Evolutionary conservation across 2,888 invertebrate species (phyloP).

Genomic region (Xylocampa areola): DNA sequence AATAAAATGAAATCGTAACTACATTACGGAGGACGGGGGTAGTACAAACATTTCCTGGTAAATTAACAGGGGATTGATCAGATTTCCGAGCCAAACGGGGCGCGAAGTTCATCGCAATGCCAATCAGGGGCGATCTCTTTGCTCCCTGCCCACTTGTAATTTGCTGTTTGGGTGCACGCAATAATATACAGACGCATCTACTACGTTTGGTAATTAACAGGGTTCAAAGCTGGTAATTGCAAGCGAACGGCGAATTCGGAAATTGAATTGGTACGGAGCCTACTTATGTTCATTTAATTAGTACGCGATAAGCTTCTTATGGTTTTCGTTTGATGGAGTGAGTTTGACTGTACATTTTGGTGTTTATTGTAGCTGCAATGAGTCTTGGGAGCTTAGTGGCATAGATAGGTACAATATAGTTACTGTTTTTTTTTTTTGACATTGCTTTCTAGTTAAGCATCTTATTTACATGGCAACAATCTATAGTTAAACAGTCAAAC

Average conservation of each 20-base stretch:
- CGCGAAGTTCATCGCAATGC: conserved; percentile 85
- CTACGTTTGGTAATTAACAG: conserved; percentile 36
- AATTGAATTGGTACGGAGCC: not conserved
- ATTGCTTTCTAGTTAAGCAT: no score
- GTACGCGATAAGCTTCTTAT: conserved; percentile 1
- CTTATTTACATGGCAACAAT: no score
- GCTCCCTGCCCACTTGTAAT: conserved; percentile 64
- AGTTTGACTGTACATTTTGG: not conserved
- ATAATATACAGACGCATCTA: conserved; percentile 49
- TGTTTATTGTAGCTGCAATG: not conserved
- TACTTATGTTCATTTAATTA: conserved; percentile 7
- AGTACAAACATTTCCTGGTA: conserved; percentile 79
- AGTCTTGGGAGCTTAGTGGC: not conserved
- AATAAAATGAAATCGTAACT: conserved; percentile 76
- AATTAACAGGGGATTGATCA: conserved; percentile 86
- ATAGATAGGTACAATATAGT: no score
- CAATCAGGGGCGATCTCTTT: conserved; percentile 76
- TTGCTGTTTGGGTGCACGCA: conserved; percentile 63
- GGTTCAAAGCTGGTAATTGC: conserved; percentile 31
- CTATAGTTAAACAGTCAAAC: no score
- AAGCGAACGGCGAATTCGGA: conserved; percentile 25
- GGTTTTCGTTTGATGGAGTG: not conserved
- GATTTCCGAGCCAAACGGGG: conserved; percentile 84
- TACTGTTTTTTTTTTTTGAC: no score
- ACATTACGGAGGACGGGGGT: conserved; percentile 63